Base-by-base conservation (phyloP, 2,797 vertebrate genomes). In the Tiaroga cobitis region DNA sequence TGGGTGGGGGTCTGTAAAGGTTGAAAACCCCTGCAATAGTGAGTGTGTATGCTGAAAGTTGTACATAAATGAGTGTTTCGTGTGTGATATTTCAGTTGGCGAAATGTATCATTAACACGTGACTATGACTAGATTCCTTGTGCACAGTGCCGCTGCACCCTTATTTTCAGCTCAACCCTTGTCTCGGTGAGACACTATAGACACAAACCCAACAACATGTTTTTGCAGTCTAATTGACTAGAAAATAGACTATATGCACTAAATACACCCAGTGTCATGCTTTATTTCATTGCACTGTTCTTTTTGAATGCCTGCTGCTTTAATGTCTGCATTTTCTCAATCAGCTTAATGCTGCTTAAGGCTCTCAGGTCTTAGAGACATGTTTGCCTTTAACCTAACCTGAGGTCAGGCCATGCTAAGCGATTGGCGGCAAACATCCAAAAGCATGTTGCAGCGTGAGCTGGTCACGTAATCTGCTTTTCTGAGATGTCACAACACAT, bases 391-490 rank as follows among this genome's bases (percentile, higher is more conserved):
- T 82, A 87, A 83, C 80, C 83, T 81, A 86, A 88, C 86, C 86
- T 78, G 80, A 59, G 41, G 51, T 80, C 75, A 83, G 21, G 59
- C 54, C 69, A 61, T 8, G 9, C 70, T 89, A 85, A 86, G 72
- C 54, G 43, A 63, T 65, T 82, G 79, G 39, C 89, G 85, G 86
- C 70, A 67, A 78, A 84, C 84, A 77, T 92, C 88, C 92, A 92
- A 88, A 89, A 91, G 91, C 82, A 93, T 90, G 87, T 92, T 93
- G 93, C 88, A 86, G 91, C 68, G 56, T 93, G 90, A 94, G 93
- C 87, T 88, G 51, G 89, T 95, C 94, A 94, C 75, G 86, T 91
- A 94, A 94, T 93, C 87, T 86, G 79, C 89, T 91, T 89, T 88
- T 75, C 80, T 56, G 29, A 41, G 75, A 56, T 39, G 63, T 83